Conservation (phyloP, 2,113 vertebrate genomes). For the Lophochroa leadbeateri region DNA sequence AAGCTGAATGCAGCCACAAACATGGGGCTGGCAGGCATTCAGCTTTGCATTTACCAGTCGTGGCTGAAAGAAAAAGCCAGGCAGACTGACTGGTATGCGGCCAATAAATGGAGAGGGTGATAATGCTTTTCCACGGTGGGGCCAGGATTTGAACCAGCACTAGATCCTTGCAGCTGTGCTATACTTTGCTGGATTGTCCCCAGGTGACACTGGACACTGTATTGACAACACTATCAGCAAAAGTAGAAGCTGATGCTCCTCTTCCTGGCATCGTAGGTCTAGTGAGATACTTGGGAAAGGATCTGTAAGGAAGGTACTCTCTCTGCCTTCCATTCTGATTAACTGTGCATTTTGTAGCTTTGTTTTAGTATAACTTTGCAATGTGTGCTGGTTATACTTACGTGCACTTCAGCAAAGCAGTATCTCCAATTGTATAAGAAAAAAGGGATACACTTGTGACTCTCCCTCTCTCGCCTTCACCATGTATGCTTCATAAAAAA, state of each 20-base stretch:
- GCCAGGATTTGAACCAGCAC: not conserved
- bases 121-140: not conserved
- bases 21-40: fast-evolving
- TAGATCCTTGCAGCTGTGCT: not conserved
- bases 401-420: fast-evolving
- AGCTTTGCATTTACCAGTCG: not conserved
- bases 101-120: not conserved
- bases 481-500: not conserved
- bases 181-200: not conserved
- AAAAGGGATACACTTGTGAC: fast-evolving
- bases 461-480: not conserved
- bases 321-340: not conserved
- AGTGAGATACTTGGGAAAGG: not conserved
- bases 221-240: not conserved
- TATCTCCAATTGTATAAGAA: not conserved
- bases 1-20: fast-evolving
- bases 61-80: not conserved
- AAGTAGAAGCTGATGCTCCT: not conserved
- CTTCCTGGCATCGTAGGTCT: not conserved
- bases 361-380: not conserved
- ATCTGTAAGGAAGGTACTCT: fast-evolving
- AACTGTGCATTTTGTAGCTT: not conserved
- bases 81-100: fast-evolving
- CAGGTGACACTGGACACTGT: not conserved
- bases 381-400: not conserved